Percentiles rank a stretch among this genome's conserved stretches.
Evolutionary conservation across 1,140 invertebrate genomes (phyloP).

Genomic region (Doryteuthis pealeii): DNA sequence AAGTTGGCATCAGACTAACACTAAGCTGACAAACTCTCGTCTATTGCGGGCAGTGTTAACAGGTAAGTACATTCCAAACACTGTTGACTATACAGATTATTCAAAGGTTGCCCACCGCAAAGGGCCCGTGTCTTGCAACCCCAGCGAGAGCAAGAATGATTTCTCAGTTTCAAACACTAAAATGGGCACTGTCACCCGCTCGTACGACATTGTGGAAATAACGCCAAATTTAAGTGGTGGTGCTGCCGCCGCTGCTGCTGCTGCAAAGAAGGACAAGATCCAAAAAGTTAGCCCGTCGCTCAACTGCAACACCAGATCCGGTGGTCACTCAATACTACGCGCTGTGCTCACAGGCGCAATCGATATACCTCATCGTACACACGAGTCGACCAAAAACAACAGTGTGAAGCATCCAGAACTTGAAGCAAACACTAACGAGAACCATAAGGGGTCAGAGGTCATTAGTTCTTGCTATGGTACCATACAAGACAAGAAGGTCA

Average conservation of each 20-base stretch:
- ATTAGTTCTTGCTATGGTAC: not conserved
- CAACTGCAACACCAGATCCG: not conserved
- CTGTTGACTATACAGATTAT: not conserved
- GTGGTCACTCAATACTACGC: not conserved
- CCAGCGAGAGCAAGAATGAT: not conserved
- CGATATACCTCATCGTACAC: not conserved
- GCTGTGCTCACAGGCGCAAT: constrained; percentile 1
- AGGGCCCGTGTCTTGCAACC: not conserved
- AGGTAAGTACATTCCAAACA: not conserved
- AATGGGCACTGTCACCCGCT: not conserved
- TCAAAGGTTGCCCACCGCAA: not conserved
- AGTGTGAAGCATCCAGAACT: not conserved
- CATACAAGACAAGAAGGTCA: not conserved
- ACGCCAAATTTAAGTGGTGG: too few species aligned
- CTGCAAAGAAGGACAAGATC: too few species aligned
- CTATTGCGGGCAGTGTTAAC: not conserved
- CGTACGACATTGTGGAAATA: too few species aligned
- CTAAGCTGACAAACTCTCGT: not conserved
- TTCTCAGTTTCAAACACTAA: not conserved
- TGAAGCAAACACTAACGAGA: not conserved
- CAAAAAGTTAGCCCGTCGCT: too few species aligned
- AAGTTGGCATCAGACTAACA: not conserved
- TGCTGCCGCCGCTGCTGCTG: too few species aligned
- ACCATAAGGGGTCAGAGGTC: not conserved
- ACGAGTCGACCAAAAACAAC: not conserved